A percentile compares a stretch with the other conserved stretches of the same genome.
Evolutionary conservation across 2,888 invertebrate species (phyloP).

Genomic region (Laothoe populi): DNA sequence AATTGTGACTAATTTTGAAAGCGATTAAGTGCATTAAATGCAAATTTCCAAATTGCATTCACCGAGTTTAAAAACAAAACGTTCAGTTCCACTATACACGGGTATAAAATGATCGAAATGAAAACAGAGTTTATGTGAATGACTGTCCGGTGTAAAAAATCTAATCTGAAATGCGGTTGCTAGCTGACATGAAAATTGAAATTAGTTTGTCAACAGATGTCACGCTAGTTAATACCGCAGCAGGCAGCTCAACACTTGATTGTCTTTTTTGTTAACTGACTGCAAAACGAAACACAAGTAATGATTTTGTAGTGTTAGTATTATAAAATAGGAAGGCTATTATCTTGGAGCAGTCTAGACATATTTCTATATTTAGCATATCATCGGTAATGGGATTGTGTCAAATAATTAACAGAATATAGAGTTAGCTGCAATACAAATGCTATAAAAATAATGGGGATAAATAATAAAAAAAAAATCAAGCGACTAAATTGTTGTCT

Average conservation of each 20-base stretch:
- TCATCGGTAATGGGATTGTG: too few species aligned
- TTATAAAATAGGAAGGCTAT: too few species aligned
- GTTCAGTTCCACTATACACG: background rate
- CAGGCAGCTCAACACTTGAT: background rate
- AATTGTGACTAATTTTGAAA: constrained; percentile 73
- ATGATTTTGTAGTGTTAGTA: background rate
- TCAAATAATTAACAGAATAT: too few species aligned
- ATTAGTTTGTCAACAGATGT: constrained; percentile 60
- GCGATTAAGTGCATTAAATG: constrained; percentile 57
- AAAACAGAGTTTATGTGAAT: constrained; percentile 1
- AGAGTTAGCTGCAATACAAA: too few species aligned
- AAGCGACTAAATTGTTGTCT: too few species aligned
- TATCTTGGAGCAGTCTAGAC: too few species aligned
- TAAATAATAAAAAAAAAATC: too few species aligned
- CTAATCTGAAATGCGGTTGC: constrained; percentile 59
- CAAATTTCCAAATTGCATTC: constrained; percentile 46
- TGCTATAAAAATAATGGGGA: too few species aligned
- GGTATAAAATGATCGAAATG: background rate
- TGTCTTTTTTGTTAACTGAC: background rate
- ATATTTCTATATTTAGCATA: too few species aligned
- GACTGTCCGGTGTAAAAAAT: constrained; percentile 50
- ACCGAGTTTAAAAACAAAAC: constrained; percentile 35
- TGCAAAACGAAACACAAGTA: background rate
- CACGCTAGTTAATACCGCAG: constrained; percentile 36
- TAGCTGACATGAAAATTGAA: constrained; percentile 62